Base-by-base conservation (phyloP, 2,888 invertebrate species). In the Coelogynopora nodosa region DNA sequence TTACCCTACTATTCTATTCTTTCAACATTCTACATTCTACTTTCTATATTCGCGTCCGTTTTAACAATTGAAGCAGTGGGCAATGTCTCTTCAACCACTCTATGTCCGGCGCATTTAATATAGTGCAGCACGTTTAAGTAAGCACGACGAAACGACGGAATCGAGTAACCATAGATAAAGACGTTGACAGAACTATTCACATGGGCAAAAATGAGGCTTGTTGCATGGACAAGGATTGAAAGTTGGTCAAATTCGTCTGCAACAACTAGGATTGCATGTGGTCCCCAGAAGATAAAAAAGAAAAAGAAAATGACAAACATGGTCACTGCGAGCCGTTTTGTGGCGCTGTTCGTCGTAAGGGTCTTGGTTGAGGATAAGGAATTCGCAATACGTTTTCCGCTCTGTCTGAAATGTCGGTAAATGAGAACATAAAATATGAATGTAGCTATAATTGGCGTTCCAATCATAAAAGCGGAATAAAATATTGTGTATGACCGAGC, bases 401-500 rank as follows among this genome's bases (percentile, higher is more conserved):
- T 30, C 67, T 26, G 30, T 29, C 28, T 86, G n/a, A 67, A 67
- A 30, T 67, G 82, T 1, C 82, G 27, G 67, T 87, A 89, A 28
- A 89, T 89, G 82, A 84, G 84, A 0, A 88, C 23, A 84, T 89
- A 88, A 83, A 88, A 89, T 13, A 87, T 67, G 13, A 85, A 84
- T 31, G 88, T 89, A 31, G 87, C 31, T 10, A 88, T 31, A 13
- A 88, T 80, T 0, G 89, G 88, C 0, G 86, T 67, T 27, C 83
- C 86, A 1, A 89, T 87, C 10, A 89, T 88, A 13, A 87, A 87
- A 0, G 83, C n/a, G 10, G 88, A 82, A 86, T 89, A 88, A 74
- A 89, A 88, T 0, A 88, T 29, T 27, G 88, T 88, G 88, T 89
- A 89, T 27, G 87, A 87, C 23, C 86, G 87, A 67, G 83, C 87